phyloP scores from a whole-genome alignment of 2,113 vertebrate species.

The Terrapene triunguis region DNA sequence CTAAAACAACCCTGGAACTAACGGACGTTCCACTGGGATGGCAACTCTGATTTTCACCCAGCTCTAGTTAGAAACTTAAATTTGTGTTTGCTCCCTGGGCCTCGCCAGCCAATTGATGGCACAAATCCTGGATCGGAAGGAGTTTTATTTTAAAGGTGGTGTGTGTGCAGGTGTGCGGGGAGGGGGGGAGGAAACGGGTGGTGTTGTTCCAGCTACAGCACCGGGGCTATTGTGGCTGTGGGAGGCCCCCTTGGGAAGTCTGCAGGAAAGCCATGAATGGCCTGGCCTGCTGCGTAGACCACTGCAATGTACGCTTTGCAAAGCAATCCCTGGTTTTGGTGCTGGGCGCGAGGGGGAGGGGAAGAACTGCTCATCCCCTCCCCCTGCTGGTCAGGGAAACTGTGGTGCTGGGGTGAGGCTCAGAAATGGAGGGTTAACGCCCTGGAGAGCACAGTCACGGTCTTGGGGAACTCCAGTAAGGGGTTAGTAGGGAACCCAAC shows the following conservation, averaged over 20 bases:
- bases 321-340: not conserved
- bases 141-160: not conserved
- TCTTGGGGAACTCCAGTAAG: not conserved
- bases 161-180: too few species aligned
- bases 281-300: not conserved
- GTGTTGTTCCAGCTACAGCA: not conserved
- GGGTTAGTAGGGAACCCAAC: not conserved
- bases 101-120: not conserved
- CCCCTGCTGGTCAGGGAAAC: not conserved
- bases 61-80: not conserved
- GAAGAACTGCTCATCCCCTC: not conserved
- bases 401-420: not conserved
- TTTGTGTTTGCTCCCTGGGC: not conserved
- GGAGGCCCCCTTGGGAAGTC: not conserved
- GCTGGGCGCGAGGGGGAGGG: not conserved
- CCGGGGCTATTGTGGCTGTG: not conserved
- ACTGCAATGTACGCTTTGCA: not conserved
- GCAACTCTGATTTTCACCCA: not conserved
- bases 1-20: not conserved
- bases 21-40: not conserved
- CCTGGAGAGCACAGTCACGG: not conserved
- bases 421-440: not conserved
- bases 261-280: not conserved
- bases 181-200: rapidly evolving
- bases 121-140: not conserved